phyloP scores from a whole-genome alignment of 2,797 vertebrate species.

The Telmatherina bonti region DNA sequence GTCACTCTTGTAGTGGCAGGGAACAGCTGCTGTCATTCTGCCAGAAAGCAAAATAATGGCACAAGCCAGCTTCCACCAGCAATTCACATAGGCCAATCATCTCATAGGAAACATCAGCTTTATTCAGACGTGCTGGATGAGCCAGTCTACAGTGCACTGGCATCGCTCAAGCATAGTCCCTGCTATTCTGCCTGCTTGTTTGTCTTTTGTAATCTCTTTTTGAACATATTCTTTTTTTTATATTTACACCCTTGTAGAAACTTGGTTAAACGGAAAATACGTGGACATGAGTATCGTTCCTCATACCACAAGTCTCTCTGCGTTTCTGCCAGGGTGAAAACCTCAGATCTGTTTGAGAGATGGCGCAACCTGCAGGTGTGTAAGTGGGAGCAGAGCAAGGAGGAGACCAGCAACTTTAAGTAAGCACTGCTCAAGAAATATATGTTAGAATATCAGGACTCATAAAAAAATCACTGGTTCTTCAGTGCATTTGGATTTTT shows the following conservation, averaged over 20 bases:
- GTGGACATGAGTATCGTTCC: slow-evolving; percentile 39
- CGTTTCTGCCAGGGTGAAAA: slow-evolving; percentile 90
- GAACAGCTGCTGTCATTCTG: slow-evolving; percentile 44
- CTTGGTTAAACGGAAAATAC: slow-evolving; percentile 44
- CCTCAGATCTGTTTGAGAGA: slow-evolving; percentile 95
- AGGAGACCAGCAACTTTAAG: slow-evolving; percentile 93
- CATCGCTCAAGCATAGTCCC: background rate
- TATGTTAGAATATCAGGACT: background rate
- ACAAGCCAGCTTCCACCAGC: slow-evolving; percentile 52
- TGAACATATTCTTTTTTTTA: slow-evolving; percentile 34
- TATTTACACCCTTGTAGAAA: slow-evolving; percentile 49
- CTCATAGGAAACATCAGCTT: slow-evolving; percentile 69
- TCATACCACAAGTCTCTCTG: slow-evolving; percentile 64
- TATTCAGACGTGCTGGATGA: slow-evolving; percentile 64
- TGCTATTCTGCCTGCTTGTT: background rate
- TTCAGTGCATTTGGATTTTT: too few relatives aligned
- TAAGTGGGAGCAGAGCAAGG: slow-evolving; percentile 93
- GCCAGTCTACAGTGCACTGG: slow-evolving; percentile 6
- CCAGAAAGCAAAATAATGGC: slow-evolving; percentile 38
- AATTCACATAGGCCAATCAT: slow-evolving; percentile 58
- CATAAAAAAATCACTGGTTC: too few relatives aligned
- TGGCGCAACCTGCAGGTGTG: slow-evolving; percentile 97
- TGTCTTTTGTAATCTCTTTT: slow-evolving; percentile 9
- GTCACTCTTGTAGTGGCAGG: slow-evolving; percentile 26
- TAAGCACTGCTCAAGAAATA: slow-evolving; percentile 65